Evolutionary conservation across 2,113 vertebrate species (phyloP), one percentile per base, ranked within the genome.

Genomic region (Pholis gunnellus): DNA sequence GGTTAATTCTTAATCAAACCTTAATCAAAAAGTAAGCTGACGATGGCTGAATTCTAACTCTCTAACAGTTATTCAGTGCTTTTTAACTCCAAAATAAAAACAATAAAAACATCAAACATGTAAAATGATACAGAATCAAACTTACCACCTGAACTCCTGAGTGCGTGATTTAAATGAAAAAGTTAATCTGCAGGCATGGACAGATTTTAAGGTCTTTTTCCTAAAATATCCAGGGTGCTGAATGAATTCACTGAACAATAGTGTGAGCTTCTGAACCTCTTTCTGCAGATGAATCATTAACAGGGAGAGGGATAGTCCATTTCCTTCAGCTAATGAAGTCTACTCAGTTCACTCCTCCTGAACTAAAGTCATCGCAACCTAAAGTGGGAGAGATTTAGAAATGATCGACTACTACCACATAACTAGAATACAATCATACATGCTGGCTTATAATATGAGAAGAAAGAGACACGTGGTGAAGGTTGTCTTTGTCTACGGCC

Each of bases 201-300:
- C 20, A 48, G 27, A 71, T 82, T 81, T 84, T 36, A 34, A 29
- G 29, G 54, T 52, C 79, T 90, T 88, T 84, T 76, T 22, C 46
- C 68, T 59, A 79, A 88, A 88, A 86, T 81, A 82, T 91, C 87
- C 87, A 27, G 31, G 34, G 64, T 69, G 71, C 50, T 69, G 82
- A 92, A 82, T 91, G 91, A 87, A 83, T 88, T 90, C 56, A 82
- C 63, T 69, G 77, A 78, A 52, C 79, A 85, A 81, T 72, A 71
- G 78, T 48, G 60, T 72, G 52, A 70, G 78, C 34, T 65, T 80
- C 79, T 81, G 70, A 84, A 75, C 75, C 80, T 59, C 61, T 79
- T 86, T 91, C 70, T 69, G 60, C 59, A 71, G 70, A 89, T 95
- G 27, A 94, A 93, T 94, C 91, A 95, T 95, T 95, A 94, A 95